Percentiles rank a stretch among this genome's conserved stretches.
Conservation (phyloP, 2,888 invertebrate species). For the Lithophane socia region DNA sequence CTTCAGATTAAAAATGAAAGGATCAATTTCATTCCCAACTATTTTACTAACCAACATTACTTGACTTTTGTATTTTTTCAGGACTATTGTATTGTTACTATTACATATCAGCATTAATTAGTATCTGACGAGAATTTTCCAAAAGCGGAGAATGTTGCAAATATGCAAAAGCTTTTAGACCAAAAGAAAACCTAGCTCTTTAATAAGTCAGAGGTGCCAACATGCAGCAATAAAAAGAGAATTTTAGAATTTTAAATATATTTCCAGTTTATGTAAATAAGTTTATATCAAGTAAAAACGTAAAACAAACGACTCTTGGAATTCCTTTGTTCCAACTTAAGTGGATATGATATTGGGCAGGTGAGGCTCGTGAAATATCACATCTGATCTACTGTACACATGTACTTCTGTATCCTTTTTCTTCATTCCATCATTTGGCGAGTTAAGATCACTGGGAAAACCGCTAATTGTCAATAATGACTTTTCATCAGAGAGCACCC, state of each 20-base stretch:
- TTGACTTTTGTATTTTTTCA: neutral
- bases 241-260: constrained; percentile 18
- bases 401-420: neutral
- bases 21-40: neutral
- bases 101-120: neutral
- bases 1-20: neutral
- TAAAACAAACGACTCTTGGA: constrained; percentile 10
- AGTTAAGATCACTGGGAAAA: neutral
- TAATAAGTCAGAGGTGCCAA: constrained; percentile 10
- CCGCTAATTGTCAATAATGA: neutral
- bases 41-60: neutral
- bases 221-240: constrained; percentile 5
- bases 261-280: constrained; percentile 28
- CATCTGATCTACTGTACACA: constrained; percentile 20
- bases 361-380: constrained; percentile 35
- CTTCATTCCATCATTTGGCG: neutral
- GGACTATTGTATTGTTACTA: neutral
- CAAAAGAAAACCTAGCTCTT: constrained; percentile 1
- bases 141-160: neutral
- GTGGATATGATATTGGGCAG: constrained; percentile 27
- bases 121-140: neutral
- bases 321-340: constrained; percentile 26
- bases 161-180: neutral
- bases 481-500: neutral
- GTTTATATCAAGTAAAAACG: constrained; percentile 15